These are phyloP conservation scores for Poecilus cupreus DNA, from an alignment of 2,888 invertebrate species.

Conservation along the genomic window DNA sequence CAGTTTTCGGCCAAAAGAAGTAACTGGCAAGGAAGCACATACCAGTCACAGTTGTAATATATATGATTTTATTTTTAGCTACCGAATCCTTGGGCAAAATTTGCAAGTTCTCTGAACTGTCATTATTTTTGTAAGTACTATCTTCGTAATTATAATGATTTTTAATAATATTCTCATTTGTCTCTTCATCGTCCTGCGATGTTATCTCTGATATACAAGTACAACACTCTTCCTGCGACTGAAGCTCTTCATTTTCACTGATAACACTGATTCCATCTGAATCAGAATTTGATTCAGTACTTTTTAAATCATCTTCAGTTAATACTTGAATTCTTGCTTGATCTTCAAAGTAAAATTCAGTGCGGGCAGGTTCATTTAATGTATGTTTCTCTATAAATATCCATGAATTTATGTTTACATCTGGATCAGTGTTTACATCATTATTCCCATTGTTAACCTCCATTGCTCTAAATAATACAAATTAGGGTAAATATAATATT, in stretches of 20 bases:
- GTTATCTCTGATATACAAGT: not conserved
- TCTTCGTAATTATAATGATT: not conserved
- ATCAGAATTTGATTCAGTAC: constrained; percentile 25
- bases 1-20: constrained; percentile 1
- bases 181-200: not conserved
- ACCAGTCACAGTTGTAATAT: constrained; percentile 26
- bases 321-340: constrained; percentile 2
- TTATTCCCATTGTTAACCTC: constrained; percentile 7
- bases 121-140: not conserved
- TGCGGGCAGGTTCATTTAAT: not conserved
- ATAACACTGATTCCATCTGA: constrained; percentile 51
- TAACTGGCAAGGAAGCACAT: constrained; percentile 18
- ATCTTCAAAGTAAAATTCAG: not conserved
- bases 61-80: not conserved
- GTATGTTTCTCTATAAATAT: constrained; percentile 30
- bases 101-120: not conserved
- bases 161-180: constrained; percentile 4
- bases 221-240: constrained; percentile 11
- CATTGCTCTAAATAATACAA: not conserved
- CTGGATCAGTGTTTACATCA: constrained; percentile 15
- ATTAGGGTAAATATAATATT: not conserved
- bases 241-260: constrained; percentile 38
- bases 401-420: constrained; percentile 50
- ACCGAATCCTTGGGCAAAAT: not conserved
- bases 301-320: not conserved